Evolutionary conservation across 64 coral and sea anemone genomes (phyloP).

Genomic region (Actinia equina): DNA sequence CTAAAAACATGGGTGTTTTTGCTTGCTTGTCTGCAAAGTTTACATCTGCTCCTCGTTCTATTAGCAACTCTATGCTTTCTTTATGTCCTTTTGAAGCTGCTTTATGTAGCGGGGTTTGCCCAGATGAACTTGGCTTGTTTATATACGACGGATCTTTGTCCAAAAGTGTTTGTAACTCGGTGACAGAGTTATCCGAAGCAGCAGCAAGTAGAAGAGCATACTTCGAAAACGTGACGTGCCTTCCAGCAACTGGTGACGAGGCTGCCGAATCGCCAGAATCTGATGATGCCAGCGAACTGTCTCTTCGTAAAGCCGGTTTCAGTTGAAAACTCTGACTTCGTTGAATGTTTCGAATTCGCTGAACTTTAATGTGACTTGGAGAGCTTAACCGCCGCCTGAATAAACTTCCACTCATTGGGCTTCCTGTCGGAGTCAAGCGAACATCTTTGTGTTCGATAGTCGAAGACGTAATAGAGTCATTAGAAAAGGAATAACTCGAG

Average conservation of each 20-base stretch:
- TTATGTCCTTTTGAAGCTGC: constrained; percentile 40
- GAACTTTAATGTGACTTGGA: constrained; percentile 43
- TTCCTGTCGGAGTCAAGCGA: neutral
- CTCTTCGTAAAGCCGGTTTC: constrained; percentile 36
- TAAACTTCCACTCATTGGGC: neutral
- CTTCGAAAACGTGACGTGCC: constrained; percentile 51
- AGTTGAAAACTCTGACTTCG: constrained; percentile 21
- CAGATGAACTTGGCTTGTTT: constrained; percentile 69
- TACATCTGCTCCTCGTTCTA: constrained; percentile 61
- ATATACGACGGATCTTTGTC: constrained; percentile 53
- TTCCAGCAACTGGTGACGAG: constrained; percentile 7
- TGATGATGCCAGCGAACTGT: neutral
- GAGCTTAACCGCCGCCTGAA: neutral
- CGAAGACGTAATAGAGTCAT: neutral
- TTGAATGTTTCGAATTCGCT: constrained; percentile 5
- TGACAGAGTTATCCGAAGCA: constrained; percentile 50
- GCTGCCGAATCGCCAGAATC: neutral
- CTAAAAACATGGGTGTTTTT: constrained; percentile 55
- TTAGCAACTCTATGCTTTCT: constrained; percentile 51
- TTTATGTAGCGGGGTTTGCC: constrained; percentile 65
- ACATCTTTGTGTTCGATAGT: neutral
- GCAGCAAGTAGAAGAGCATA: constrained; percentile 66
- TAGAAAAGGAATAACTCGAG: constrained; percentile 10
- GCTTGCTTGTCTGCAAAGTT: constrained; percentile 42
- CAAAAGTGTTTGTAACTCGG: constrained; percentile 55